Percentiles rank a stretch among this genome's conserved stretches.
phyloP scores from a whole-genome alignment of 2,113 vertebrate species.

The Manacus vitellinus region DNA sequence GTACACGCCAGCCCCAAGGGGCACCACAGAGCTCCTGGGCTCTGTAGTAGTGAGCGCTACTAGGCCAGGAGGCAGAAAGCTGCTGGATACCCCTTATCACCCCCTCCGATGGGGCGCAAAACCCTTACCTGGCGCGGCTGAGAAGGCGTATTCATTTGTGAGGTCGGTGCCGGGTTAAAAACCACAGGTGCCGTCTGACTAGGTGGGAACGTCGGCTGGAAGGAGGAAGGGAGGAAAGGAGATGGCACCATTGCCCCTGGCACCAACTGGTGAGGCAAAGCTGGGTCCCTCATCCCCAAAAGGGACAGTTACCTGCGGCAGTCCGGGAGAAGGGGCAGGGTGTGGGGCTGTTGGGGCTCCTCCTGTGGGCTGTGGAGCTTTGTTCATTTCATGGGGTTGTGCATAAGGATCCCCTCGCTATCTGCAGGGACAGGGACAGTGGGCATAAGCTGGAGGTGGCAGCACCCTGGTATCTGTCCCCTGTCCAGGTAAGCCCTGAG shows the following conservation, averaged over 20 bases:
- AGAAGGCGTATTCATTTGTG: constrained; percentile 97
- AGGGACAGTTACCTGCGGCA: constrained; percentile 85
- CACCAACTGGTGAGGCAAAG: not conserved
- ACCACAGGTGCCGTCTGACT: constrained; percentile 90
- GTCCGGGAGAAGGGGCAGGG: constrained; percentile 92
- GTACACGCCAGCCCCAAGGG: fast-evolving
- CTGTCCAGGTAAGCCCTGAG: fast-evolving
- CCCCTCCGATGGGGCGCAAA: not conserved
- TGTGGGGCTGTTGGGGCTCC: constrained; percentile 91
- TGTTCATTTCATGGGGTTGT: constrained; percentile 99
- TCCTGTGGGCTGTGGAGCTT: constrained; percentile 97
- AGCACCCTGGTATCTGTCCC: not conserved
- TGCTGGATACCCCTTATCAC: not conserved
- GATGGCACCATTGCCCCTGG: fast-evolving
- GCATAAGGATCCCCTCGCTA: constrained; percentile 89
- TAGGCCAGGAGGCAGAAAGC: not conserved
- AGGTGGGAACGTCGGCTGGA: constrained; percentile 87
- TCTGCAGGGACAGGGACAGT: constrained; percentile 57
- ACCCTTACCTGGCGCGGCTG: constrained; percentile 90
- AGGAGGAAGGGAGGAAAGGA: not conserved
- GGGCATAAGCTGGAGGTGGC: fast-evolving
- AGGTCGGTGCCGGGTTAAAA: constrained; percentile 89
- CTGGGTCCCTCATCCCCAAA: not conserved
- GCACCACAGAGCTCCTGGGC: not conserved
- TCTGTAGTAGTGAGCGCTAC: fast-evolving